These are phyloP conservation scores for Cryptocheilus praepositus DNA, from an alignment of 2,888 invertebrate species.

Conservation along the genomic window DNA sequence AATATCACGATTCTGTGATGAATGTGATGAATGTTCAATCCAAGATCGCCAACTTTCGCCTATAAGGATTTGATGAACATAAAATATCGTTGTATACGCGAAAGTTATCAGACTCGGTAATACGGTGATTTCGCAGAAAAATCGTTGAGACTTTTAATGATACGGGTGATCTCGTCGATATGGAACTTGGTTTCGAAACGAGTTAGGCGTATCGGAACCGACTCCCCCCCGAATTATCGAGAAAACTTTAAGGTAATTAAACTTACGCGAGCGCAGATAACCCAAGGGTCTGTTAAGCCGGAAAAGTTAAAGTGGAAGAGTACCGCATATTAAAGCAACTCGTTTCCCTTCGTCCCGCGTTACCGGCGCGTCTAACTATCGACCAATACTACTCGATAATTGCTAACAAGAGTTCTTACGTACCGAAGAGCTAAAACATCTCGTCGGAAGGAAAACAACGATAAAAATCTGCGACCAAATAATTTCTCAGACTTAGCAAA, in stretches of 20 bases:
- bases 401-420: neutral
- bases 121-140: neutral
- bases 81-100: neutral
- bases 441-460: neutral
- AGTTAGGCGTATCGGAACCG: slow-evolving; percentile 61
- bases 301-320: slow-evolving; percentile 70
- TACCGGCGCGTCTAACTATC: neutral
- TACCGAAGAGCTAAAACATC: too few relatives aligned
- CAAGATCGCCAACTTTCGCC: too few relatives aligned
- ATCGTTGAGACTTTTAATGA: too few relatives aligned
- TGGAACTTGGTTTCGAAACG: slow-evolving; percentile 48
- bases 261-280: slow-evolving; percentile 68
- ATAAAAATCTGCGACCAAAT: neutral
- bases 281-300: slow-evolving; percentile 63
- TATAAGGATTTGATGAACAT: too few relatives aligned
- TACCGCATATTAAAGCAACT: slow-evolving; percentile 61
- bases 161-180: slow-evolving; percentile 14
- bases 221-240: slow-evolving; percentile 67
- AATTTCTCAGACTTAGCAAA: too few relatives aligned
- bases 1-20: too few relatives aligned
- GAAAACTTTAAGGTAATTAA: slow-evolving; percentile 71
- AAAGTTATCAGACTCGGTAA: slow-evolving; percentile 13
- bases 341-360: neutral
- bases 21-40: too few relatives aligned
- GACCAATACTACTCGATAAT: neutral